Conservation (phyloP, 2,113 vertebrate genomes). For the Epinephelus fuscoguttatus region DNA sequence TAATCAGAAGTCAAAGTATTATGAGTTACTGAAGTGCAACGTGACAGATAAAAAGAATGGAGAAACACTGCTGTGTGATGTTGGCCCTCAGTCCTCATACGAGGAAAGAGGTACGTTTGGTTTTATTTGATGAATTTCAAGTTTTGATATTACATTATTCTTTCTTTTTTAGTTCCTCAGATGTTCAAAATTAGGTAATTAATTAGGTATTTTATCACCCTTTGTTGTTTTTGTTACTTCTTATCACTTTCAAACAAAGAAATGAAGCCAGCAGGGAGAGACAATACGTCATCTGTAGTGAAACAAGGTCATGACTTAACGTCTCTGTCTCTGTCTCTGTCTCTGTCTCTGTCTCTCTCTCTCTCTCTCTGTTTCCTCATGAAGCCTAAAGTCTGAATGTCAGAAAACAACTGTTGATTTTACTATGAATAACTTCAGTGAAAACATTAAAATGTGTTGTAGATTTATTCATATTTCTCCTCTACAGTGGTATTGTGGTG, state of each 20-base stretch:
- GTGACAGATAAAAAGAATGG: not conserved
- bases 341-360: too few relatives aligned
- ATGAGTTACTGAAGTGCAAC: not conserved
- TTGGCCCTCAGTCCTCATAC: not conserved
- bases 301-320: not conserved
- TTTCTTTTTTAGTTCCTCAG: not conserved
- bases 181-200: not conserved
- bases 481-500: too few relatives aligned
- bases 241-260: not conserved
- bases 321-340: too few relatives aligned
- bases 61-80: fast-evolving
- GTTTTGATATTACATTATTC: not conserved
- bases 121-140: not conserved
- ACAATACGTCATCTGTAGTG: not conserved
- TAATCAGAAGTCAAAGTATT: not conserved
- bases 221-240: too few relatives aligned
- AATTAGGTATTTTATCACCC: not conserved
- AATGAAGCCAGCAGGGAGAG: too few relatives aligned
- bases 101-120: not conserved
- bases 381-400: not conserved
- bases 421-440: too few relatives aligned
- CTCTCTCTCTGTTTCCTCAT: not conserved
- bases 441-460: too few relatives aligned
- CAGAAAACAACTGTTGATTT: too few relatives aligned
- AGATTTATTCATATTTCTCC: too few relatives aligned